Evolutionary conservation across 2,888 invertebrate genomes (phyloP), one percentile per base, ranked within the genome.

Genomic region (Proisotoma minuta): DNA sequence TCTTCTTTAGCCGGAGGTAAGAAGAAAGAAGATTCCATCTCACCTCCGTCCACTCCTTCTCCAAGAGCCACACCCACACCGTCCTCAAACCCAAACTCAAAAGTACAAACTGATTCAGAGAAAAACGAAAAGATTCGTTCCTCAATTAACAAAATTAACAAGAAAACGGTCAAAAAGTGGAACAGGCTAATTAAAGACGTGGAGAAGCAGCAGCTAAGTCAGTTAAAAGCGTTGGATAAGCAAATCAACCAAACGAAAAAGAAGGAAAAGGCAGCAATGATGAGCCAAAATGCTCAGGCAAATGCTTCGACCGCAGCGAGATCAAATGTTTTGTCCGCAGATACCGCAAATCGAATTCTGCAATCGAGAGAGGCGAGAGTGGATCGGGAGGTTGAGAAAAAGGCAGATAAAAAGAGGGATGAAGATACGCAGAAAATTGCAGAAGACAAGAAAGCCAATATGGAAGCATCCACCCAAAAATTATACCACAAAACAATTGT

Each of bases 331-430:
- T 43, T 70, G 1, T 63, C 65, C 24, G 53, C 62, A 10, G 70
- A 66, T 2, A 70, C 70, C 1, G 59, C 70, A 1, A 66, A 63
- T 47, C 49, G 47, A 47, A 70, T 70, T n/a, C 24, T 68, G 10
- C 66, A 62, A 10, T 65, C 70, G 1, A 52, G 70, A 24, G 65
- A 67, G 49, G 59, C 59, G 29, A 52, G 63, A 47, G 70, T 65
- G 26, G 64, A 68, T 15, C 65, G 62, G 23, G 70, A 70, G 22
- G 67, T 57, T 10, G 62, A 62, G 4, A 65, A 65, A 26, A 60
- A 62, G 27, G 70, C 62, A 12, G 62, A 68, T 23, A 65, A 62
- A 28, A 63, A 62, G 40, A 39, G 60, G 40, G 64, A 65, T 51
- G 43, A 39, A 26, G 61, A 62, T 22, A 59, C 65, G 12, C 20